These are phyloP conservation scores for Cecropterus lyciades DNA, from an alignment of 1,140 invertebrate genomes.

Conservation along the genomic window DNA sequence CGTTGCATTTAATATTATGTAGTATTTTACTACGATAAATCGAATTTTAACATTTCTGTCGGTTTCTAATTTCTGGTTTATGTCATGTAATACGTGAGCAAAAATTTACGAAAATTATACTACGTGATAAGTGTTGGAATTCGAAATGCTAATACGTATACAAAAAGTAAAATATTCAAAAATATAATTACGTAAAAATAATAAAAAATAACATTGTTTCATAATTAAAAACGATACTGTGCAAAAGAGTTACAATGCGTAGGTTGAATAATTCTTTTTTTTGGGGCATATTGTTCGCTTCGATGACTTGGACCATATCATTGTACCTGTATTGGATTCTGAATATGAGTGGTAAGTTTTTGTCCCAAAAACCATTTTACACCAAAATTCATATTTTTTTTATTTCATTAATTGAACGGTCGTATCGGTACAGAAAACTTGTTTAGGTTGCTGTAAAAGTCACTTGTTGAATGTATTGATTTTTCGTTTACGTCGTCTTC, in stretches of 20 bases:
- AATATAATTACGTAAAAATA: neutral
- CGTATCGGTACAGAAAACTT: too few species aligned
- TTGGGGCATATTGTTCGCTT: slow-evolving; percentile 74
- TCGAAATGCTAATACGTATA: slow-evolving; percentile 3
- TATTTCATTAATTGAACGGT: neutral
- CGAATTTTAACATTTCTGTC: neutral
- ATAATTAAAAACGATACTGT: neutral
- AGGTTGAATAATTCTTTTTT: slow-evolving; percentile 73
- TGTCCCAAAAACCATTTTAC: neutral
- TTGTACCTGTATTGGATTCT: slow-evolving; percentile 78
- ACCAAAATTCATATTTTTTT: neutral
- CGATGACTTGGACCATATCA: slow-evolving; percentile 73
- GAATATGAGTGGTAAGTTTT: slow-evolving; percentile 67
- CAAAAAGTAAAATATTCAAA: neutral
- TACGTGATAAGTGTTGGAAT: neutral
- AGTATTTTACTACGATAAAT: neutral
- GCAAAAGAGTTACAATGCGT: slow-evolving; percentile 51
- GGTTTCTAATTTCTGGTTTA: neutral
- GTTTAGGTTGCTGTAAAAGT: too few species aligned
- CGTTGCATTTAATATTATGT: neutral
- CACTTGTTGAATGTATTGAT: slow-evolving; percentile 20
- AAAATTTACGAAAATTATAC: too few species aligned
- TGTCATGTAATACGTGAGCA: neutral
- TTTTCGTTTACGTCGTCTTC: neutral
- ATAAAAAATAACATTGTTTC: neutral